Base-by-base conservation (phyloP, 1,140 invertebrate genomes). In the Apis laboriosa region DNA sequence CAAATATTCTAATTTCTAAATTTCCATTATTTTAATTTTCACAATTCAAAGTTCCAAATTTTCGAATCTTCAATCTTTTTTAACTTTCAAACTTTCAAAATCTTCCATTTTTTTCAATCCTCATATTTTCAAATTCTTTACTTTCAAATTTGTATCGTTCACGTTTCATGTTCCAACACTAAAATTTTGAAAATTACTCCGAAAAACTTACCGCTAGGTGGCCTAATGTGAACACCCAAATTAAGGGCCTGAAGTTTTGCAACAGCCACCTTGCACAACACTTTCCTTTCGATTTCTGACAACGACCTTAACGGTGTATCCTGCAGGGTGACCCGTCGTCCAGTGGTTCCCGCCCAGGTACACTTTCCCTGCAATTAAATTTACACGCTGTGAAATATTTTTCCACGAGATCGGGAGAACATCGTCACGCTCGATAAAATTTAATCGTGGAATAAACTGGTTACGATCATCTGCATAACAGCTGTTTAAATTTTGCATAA, bases 221-320 rank as follows among this genome's bases (percentile, higher is more conserved):
- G 94, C 89, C 95, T 95, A 86, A 98, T 95, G 76, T 95, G 94
- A 83, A 97, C 97, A 15, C 97, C 98, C 17, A 98, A 95, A 93
- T 98, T 98, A 76, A 98, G 95, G 80, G 97, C 97, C 93, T 97
- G 97, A 15, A 99, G 96, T 91, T 98, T 97, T n/a, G 97, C 97
- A 7, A 98, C 94, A 8, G 97, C 97, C 21, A 98, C 96, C 90
- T 97, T 96, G 92, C 97, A 97, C 17, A 99, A 95, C 7, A 97
- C 96, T 79, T 96, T 95, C 78, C 97, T 94, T 94, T 99, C 98
- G 56, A 97, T 95, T 81, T 98, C 97, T 61, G 96, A 96, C 76
- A 99, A 95, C 55, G 96, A 95, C 56, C 97, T 95, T 67, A 99
- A 92, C 64, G 95, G 95, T 13, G 96, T 96, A 84, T 97, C 96